Evolutionary conservation across 2,888 invertebrate species (phyloP), one percentile per base, ranked within the genome.

Genomic region (Suillia variegata): DNA sequence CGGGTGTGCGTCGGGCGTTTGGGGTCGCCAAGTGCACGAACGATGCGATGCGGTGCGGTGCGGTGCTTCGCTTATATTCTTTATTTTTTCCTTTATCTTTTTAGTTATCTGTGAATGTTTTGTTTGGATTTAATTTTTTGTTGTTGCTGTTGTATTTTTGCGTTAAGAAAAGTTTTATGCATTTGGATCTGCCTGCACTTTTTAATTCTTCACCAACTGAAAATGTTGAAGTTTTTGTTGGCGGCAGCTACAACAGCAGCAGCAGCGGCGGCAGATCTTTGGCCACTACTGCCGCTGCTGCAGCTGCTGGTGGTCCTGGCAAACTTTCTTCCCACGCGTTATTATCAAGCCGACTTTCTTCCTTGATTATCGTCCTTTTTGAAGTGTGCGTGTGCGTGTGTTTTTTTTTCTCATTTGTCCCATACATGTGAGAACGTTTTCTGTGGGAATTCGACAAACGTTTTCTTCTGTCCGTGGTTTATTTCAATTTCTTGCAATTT

Each of bases 311-410:
- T 13, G 38, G 13, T 38, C 12, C 38, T 13, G 38, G n/a, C 20
- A 45, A 45, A 45, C 45, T 45, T 45, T 45, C 45, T 45, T 45
- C 45, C 45, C 45, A 20, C 45, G 20, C 5, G 45, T 4, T 18
- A 45, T 45, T 45, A 8, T 18, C 17, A 45, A 45, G 45, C 18
- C 6, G 45, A 45, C 45, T 45, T 18, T 45, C 45, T 45, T 18
- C 18, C 45, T 45, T 45, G 45, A 45, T 45, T 45, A 38, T 38
- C 6, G 38, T 38, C n/a, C 38, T 38, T 38, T n/a, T n/a, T n/a
- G n/a, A n/a, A n/a, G n/a, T n/a, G n/a, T n/a, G n/a, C n/a, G n/a
- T n/a, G n/a, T n/a, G n/a, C n/a, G n/a, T n/a, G n/a, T 38, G 15
- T 38, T 38, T 3, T 38, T 38, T 4, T 10, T n/a, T 31, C 31